Evolutionary conservation across 2,797 vertebrate species (phyloP).

Genomic region (Tapirus indicus): DNA sequence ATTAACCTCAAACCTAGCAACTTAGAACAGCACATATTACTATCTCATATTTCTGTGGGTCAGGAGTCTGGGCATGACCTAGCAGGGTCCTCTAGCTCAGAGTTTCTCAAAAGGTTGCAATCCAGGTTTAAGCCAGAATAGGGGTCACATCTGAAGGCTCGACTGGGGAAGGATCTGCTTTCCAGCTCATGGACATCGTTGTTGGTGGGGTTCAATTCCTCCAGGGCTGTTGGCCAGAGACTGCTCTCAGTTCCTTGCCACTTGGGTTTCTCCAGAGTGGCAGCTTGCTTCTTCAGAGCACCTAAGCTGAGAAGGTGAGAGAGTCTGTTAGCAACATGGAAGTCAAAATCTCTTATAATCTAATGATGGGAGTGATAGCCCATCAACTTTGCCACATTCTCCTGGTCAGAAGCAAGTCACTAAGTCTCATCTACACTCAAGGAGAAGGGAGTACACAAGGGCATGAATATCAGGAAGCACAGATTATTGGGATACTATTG

Average conservation of each 20-base stretch:
- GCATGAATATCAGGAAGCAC: neutral
- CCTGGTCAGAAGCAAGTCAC: neutral
- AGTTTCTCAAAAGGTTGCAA: neutral
- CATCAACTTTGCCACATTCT: neutral
- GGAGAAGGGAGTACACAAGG: neutral
- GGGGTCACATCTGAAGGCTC: neutral
- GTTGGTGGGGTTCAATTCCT: neutral
- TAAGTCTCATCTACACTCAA: neutral
- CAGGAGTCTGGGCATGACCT: neutral
- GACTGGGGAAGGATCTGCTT: neutral
- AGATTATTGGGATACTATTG: neutral
- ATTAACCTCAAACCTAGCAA: neutral
- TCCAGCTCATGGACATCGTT: neutral
- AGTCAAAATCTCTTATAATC: neutral
- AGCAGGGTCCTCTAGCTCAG: neutral
- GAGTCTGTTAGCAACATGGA: neutral
- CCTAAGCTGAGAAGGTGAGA: neutral
- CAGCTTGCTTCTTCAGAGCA: neutral
- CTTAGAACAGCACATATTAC: neutral
- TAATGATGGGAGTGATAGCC: neutral
- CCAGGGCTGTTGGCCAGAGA: neutral
- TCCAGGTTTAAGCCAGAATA: neutral
- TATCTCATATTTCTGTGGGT: neutral
- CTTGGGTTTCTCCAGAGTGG: neutral
- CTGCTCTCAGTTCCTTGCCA: neutral